Base-by-base conservation (phyloP, 2,888 invertebrate genomes). In the Panopea generosa region DNA sequence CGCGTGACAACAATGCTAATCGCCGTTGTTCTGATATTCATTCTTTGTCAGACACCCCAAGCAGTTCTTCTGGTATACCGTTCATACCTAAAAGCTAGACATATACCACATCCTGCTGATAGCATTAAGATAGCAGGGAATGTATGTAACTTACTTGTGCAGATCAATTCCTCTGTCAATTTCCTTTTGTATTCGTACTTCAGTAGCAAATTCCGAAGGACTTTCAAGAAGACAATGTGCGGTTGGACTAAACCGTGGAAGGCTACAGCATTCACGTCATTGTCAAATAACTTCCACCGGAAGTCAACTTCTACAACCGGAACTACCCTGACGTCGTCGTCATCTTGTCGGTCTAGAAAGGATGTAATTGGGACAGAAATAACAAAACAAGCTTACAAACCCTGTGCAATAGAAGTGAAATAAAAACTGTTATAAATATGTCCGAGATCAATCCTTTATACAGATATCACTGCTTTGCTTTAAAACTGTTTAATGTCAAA, bases 141-240 rank as follows among this genome's bases (percentile, higher is more conserved):
- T 92, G 93, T 96, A 52, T 95, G 95, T 90, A 96, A 96, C 90
- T 93, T 96, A 53, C 93, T 96, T 68, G 94, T 95, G 24, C 94
- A 95, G 69, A 93, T 96, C 68, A 96, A 96, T 93, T 95, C 96
- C 7, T 95, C 96, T 0, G 95, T 95, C 57, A 96, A 96, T 93
- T 96, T 96, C 92, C 93, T 96, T 83, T 93, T 96, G 73, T 96
- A 96, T 91, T 96, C 96, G 85, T 95, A 95, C 53, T 94, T 96
- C 90, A 96, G 95, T 81, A 95, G 95, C 89, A 95, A 95, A 87
- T 96, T 96, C 92, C 93, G 96, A 52, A 94, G 94, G 83, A 95
- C 95, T 2, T 93, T 93, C 82, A 82, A 82, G 50, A 76, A 74
- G 6, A 55, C 87, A 2, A 53, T 89, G 11, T 88, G 88, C 71